Conservation (phyloP, 2,888 invertebrate species). For the Sisyra terminalis region DNA sequence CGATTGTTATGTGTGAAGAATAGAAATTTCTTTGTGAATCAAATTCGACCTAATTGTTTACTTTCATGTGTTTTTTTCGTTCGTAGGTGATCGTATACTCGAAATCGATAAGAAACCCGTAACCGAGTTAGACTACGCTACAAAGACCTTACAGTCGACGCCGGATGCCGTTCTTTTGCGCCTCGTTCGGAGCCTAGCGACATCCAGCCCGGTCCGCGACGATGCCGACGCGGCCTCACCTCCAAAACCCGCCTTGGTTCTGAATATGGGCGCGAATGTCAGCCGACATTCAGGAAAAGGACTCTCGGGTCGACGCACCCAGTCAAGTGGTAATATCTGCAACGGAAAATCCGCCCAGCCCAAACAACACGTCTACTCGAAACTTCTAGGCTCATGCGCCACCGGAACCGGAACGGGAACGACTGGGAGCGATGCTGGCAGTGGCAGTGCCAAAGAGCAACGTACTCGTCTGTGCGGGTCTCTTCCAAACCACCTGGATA, state of each 20-base stretch:
- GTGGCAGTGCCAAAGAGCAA: neutral
- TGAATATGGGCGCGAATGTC: slow-evolving; percentile 57
- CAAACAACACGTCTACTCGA: slow-evolving; percentile 15
- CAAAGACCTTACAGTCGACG: slow-evolving; percentile 1
- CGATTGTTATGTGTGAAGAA: no score
- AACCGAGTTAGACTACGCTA: slow-evolving; percentile 1
- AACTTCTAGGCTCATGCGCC: slow-evolving; percentile 33
- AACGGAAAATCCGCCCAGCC: slow-evolving; percentile 31
- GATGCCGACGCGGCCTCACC: slow-evolving; percentile 11
- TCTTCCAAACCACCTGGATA: slow-evolving; percentile 48
- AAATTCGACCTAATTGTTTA: slow-evolving; percentile 7
- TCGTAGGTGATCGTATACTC: slow-evolving; percentile 7
- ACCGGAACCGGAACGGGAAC: slow-evolving; percentile 28
- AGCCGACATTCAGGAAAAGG: slow-evolving; percentile 60
- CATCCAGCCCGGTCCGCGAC: slow-evolving; percentile 23
- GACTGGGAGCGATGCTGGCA: slow-evolving; percentile 15
- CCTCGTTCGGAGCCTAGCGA: slow-evolving; percentile 24
- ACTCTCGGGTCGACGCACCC: slow-evolving; percentile 51
- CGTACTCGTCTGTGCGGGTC: slow-evolving; percentile 31
- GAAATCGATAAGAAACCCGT: slow-evolving; percentile 6
- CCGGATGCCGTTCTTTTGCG: slow-evolving; percentile 31
- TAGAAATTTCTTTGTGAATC: no score
- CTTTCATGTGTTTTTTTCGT: neutral
- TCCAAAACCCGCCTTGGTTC: slow-evolving; percentile 20
- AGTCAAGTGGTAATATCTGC: slow-evolving; percentile 60